Conservation (phyloP, 2,888 invertebrate species). For the Hypercompe scribonia region DNA sequence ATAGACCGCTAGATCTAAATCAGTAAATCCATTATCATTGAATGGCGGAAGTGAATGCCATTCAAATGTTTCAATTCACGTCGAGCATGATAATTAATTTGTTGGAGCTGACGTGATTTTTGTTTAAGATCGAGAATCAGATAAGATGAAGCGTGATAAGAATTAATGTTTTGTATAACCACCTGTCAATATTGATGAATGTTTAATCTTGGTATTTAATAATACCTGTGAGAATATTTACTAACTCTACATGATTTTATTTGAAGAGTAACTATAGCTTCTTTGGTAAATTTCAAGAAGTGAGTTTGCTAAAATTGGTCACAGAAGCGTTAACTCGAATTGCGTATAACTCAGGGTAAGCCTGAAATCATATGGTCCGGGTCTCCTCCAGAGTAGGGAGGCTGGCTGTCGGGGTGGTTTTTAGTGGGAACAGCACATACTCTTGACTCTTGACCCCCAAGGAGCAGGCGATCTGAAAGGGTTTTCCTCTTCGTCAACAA, state of each 20-base stretch:
- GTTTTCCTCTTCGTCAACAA: too few species aligned
- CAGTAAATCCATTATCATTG: constrained; percentile 41
- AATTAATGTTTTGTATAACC: constrained; percentile 22
- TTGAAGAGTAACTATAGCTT: too few species aligned
- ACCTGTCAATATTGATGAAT: constrained; percentile 16
- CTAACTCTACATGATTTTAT: neutral
- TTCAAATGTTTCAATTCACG: constrained; percentile 44
- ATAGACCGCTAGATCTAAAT: constrained; percentile 43
- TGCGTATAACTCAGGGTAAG: too few species aligned
- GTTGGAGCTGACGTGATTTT: constrained; percentile 41
- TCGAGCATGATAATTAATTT: constrained; percentile 50
- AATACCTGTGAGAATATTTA: neutral
- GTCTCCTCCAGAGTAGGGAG: too few species aligned
- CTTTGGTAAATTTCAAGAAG: too few species aligned
- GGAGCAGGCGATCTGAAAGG: too few species aligned
- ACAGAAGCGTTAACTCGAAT: too few species aligned
- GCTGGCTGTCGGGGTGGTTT: too few species aligned
- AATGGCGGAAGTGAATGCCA: constrained; percentile 50
- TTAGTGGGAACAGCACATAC: too few species aligned
- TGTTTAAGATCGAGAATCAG: constrained; percentile 37
- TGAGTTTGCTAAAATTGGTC: too few species aligned
- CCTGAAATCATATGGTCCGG: too few species aligned
- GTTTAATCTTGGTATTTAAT: constrained; percentile 13
- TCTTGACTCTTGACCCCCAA: too few species aligned
- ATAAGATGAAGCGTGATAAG: constrained; percentile 21